Evolutionary conservation across 1,140 invertebrate species (phyloP), one percentile per base, ranked within the genome.

Genomic region (Nylanderia fulva): DNA sequence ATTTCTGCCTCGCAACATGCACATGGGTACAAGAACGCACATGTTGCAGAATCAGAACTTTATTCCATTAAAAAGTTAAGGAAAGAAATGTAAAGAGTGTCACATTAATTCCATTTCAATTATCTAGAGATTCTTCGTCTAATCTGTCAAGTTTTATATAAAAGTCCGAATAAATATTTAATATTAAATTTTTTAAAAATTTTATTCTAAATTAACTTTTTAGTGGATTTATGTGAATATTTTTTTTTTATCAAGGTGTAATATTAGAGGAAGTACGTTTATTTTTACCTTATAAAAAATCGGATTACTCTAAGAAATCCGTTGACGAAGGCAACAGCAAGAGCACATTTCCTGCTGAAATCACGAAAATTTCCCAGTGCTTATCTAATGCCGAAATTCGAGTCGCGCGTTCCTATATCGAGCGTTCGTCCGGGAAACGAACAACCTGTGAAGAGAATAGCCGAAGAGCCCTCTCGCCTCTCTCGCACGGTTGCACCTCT

Each of bases 321-420:
- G 1, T 48, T 36, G 76, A 68, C 24, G 33, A 52, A 24, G 36
- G 21, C 1, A 58, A 56, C 33, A 15, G 52, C 45, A 33, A 18
- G 13, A 42, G 29, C 21, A 29, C 27, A 24, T 66, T n/a, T n/a
- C 42, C 7, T 21, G 29, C 15, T 29, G 45, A 58, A 71, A 80
- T 80, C 77, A 56, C 63, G 24, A 15, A 27, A 58, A 56, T 80
- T 69, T 29, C 21, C 21, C 61, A 24, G 24, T 42, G 66, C 24
- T 45, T 58, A 80, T 80, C 64, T 71, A 52, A n/a, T 7, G 64
- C 24, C 63, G 64, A 52, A 80, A 80, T 80, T 71, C 52, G 52
- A 69, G 77, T n/a, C 13, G 77, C 18, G 52, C 33, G 6, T 13
- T 33, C 6, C 39, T 64, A n/a, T 36, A 56, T 71, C 68, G 27